Evolutionary conservation across 2,888 invertebrate genomes (phyloP), one percentile per base, ranked within the genome.

Genomic region (Tanytarsus gracilentus): DNA sequence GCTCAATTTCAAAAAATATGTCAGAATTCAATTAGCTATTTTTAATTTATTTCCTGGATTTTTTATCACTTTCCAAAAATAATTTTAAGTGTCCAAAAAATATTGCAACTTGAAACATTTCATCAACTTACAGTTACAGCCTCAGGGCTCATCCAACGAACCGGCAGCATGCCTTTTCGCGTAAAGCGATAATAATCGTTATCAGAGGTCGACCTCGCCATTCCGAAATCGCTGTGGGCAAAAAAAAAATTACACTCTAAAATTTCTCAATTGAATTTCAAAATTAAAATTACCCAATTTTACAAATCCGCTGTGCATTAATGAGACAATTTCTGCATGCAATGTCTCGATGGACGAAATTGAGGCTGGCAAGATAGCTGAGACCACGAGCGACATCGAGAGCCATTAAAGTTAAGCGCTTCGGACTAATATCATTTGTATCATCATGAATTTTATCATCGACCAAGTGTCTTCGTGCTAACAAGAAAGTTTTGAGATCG

Each of bases 141-240:
- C 74, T 94, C 94, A 0, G 93, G 93, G 1, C 93, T 85, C 93
- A 94, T 93, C 93, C 94, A 94, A 63, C 92, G 78, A 7, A 93
- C 90, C 0, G 92, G 92, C 65, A 92, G 74, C 85, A 89, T 86
- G 69, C 88, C 87, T 75, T 87, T 88, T 63, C 91, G 82, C 69
- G 85, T 88, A 70, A 93, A 92, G 64, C 86, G 83, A 74, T 94
- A 94, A 72, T 92, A 92, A 71, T 92, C 92, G 64, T 85, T 86
- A 67, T 92, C 91, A 70, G 84, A 88, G 71, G 88, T 88, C 0
- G 88, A 84, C 48, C 94, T 78, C 2, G 93, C 87, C 93, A 94
- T 92, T 40, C 94, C 94, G 73, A 94, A 95, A 73, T 95, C 94
- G 2, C 44, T 44, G 9, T 23, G n/a, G n/a, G n/a, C n/a, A n/a